Evolutionary conservation across 2,888 invertebrate species (phyloP).

Genomic region (Eupithecia vulgata): DNA sequence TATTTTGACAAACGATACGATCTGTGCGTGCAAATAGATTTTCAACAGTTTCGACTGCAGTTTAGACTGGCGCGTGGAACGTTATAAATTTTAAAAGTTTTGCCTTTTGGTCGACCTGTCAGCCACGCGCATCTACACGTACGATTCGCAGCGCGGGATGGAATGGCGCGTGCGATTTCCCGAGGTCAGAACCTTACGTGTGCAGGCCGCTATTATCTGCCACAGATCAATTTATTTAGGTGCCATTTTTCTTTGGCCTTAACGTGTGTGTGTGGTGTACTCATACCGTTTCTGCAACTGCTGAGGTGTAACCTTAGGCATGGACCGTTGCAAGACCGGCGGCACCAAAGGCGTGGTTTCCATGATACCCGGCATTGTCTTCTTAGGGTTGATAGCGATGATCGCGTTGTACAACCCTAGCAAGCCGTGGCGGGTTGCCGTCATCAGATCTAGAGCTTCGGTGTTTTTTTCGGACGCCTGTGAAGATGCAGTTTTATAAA

Average conservation of each 20-base stretch:
- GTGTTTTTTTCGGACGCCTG: constrained; percentile 82
- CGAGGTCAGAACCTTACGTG: no score
- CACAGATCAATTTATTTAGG: no score
- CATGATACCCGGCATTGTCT: constrained; percentile 80
- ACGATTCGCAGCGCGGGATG: no score
- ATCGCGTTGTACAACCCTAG: constrained; percentile 86
- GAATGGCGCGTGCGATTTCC: no score
- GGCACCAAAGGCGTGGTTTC: constrained; percentile 77
- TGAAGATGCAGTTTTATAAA: not conserved
- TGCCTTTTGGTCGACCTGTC: no score
- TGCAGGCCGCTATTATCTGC: no score
- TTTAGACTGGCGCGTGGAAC: no score
- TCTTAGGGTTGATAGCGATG: constrained; percentile 84
- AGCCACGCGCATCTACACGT: no score
- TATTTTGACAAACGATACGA: no score
- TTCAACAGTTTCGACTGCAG: no score
- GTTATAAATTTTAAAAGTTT: no score
- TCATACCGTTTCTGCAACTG: constrained; percentile 78
- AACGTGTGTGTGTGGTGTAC: not conserved
- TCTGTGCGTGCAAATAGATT: no score
- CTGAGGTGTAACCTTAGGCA: constrained; percentile 75
- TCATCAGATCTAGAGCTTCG: constrained; percentile 85
- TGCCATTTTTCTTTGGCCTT: not conserved
- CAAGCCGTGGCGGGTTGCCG: constrained; percentile 84
- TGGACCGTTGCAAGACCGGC: constrained; percentile 64